A percentile compares a stretch with the other conserved stretches of the same genome.
These are phyloP conservation scores for Diarsia brunnea DNA, from an alignment of 2,888 invertebrate species.

Conservation along the genomic window DNA sequence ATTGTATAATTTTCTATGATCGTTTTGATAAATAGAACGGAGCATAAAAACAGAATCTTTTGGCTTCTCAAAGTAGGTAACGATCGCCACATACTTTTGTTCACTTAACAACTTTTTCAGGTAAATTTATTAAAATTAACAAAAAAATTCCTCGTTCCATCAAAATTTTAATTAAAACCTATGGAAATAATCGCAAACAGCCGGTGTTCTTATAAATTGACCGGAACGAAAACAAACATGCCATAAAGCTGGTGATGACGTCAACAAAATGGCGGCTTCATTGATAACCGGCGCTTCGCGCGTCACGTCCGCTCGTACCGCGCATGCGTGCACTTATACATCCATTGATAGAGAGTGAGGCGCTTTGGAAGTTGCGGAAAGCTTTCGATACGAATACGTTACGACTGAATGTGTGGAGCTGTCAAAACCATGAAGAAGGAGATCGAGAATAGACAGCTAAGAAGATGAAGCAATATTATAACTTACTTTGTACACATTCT, in stretches of 20 bases:
- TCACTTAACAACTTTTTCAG: constrained; percentile 6
- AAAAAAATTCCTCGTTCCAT: background rate
- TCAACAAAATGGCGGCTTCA: constrained; percentile 87
- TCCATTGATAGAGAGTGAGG: constrained; percentile 84
- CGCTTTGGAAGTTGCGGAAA: constrained; percentile 69
- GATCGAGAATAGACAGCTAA: background rate
- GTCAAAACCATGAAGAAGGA: background rate
- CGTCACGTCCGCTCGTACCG: constrained; percentile 72
- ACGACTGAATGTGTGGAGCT: background rate
- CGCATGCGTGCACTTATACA: constrained; percentile 74
- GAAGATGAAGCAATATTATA: background rate
- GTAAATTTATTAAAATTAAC: too few relatives aligned
- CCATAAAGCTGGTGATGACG: constrained; percentile 83
- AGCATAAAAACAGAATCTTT: background rate
- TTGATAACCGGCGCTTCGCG: constrained; percentile 83
- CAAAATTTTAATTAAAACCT: constrained; percentile 45
- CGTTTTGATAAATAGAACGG: background rate
- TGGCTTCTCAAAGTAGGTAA: background rate
- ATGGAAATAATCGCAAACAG: constrained; percentile 34
- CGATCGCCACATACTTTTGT: background rate
- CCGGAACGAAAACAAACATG: constrained; percentile 85
- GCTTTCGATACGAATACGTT: constrained; percentile 42
- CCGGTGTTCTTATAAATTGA: constrained; percentile 74
- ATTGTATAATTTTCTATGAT: too few relatives aligned
- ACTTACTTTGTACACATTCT: background rate